A percentile compares a stretch with the other conserved stretches of the same genome.
phyloP scores from a whole-genome alignment of 2,888 invertebrate species.

The Diaperis boleti region DNA sequence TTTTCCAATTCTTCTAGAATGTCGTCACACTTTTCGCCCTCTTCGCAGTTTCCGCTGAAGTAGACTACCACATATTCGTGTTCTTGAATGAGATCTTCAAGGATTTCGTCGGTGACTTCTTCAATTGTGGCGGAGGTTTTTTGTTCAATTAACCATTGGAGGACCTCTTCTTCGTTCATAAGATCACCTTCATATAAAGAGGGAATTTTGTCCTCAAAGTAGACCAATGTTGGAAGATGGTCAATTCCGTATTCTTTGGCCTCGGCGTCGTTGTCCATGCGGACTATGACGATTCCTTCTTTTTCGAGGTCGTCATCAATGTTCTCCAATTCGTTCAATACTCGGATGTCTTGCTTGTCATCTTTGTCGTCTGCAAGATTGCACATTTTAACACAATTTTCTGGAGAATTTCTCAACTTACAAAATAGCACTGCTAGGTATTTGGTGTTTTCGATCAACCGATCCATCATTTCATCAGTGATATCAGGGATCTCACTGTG shows the following conservation, averaged over 20 bases:
- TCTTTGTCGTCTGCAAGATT: slow-evolving; percentile 84
- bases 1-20: slow-evolving; percentile 89
- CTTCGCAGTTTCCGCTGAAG: slow-evolving; percentile 90
- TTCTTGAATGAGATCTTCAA: slow-evolving; percentile 86
- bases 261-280: slow-evolving; percentile 90
- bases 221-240: slow-evolving; percentile 86
- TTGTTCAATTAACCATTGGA: slow-evolving; percentile 90
- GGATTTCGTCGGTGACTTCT: slow-evolving; percentile 93
- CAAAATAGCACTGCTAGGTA: slow-evolving; percentile 92
- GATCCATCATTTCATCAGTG: slow-evolving; percentile 94
- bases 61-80: slow-evolving; percentile 95
- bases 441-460: slow-evolving; percentile 82
- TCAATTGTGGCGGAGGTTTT: slow-evolving; percentile 93
- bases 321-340: slow-evolving; percentile 90
- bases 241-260: slow-evolving; percentile 93
- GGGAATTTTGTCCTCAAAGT: slow-evolving; percentile 92
- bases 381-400: slow-evolving; percentile 1
- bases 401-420: slow-evolving; percentile 69
- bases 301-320: slow-evolving; percentile 92
- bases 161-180: slow-evolving; percentile 90
- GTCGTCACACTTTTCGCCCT: slow-evolving; percentile 87
- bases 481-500: slow-evolving; percentile 93
- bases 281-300: slow-evolving; percentile 90
- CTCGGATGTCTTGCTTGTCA: slow-evolving; percentile 88
- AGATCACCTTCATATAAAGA: slow-evolving; percentile 92